These are phyloP conservation scores for Caenorhabditis sulstoni DNA, from an alignment of 2,888 invertebrate species.

Conservation along the genomic window DNA sequence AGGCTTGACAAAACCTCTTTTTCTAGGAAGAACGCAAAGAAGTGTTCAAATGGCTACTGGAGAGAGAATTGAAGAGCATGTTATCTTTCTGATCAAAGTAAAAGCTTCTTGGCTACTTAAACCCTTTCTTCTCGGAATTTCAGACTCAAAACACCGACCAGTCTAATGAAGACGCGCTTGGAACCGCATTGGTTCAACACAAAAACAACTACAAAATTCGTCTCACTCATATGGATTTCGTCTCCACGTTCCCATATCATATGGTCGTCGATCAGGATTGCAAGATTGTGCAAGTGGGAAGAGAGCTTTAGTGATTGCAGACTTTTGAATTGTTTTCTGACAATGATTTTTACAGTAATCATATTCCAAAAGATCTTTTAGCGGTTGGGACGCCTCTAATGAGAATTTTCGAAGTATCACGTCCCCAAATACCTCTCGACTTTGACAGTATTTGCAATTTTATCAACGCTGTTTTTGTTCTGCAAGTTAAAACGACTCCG, in stretches of 20 bases:
- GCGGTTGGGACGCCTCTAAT: conserved; percentile 75
- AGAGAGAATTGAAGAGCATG: conserved; percentile 76
- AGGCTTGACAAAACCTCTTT: neutral
- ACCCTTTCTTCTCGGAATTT: neutral
- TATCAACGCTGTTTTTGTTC: conserved; percentile 77
- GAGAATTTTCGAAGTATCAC: conserved; percentile 76
- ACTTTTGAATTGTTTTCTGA: neutral
- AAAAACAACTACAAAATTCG: conserved; percentile 57
- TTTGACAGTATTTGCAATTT: conserved; percentile 79
- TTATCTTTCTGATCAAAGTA: conserved; percentile 74
- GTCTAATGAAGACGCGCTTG: conserved; percentile 62
- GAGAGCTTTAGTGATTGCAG: conserved; percentile 71
- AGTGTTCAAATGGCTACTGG: conserved; percentile 77
- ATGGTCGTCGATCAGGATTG: conserved; percentile 78
- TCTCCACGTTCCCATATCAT: conserved; percentile 75
- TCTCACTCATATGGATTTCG: conserved; percentile 66
- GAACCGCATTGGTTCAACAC: conserved; percentile 52
- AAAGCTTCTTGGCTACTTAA: neutral
- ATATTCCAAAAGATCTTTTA: conserved; percentile 74
- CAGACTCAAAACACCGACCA: conserved; percentile 59
- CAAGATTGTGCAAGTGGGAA: conserved; percentile 76
- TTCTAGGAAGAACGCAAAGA: conserved; percentile 85
- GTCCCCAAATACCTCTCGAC: conserved; percentile 80
- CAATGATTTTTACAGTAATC: conserved; percentile 66
- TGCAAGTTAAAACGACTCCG: conserved; percentile 71